phyloP scores from a whole-genome alignment of 2,888 invertebrate genomes.

The Zaprionus bogoriensis region DNA sequence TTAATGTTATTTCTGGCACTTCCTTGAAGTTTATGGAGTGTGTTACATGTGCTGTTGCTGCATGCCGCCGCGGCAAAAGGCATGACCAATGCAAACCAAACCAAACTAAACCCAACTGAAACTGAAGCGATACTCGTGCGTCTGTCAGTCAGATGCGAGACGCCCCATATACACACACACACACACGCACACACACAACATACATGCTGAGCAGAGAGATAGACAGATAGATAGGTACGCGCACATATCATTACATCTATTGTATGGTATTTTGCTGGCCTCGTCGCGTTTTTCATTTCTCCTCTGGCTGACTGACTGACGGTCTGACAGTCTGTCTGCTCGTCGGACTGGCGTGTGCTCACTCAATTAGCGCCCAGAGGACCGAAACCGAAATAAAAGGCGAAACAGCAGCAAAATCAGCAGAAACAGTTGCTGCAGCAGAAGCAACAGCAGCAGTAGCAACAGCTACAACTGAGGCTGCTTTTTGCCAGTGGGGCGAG shows the following conservation, averaged over 20 bases:
- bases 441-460: constrained; percentile 10
- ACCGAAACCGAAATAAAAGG: constrained; percentile 61
- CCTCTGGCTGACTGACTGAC: constrained; percentile 53
- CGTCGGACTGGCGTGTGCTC: constrained; percentile 64
- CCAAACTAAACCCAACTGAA: constrained; percentile 13
- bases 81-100: constrained; percentile 56
- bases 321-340: neutral
- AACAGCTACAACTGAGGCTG: constrained; percentile 5
- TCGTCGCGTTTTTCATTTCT: constrained; percentile 74
- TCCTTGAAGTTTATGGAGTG: constrained; percentile 65
- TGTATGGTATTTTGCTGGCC: constrained; percentile 56
- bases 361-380: constrained; percentile 75
- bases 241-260: constrained; percentile 40
- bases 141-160: constrained; percentile 30
- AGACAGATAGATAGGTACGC: constrained; percentile 30
- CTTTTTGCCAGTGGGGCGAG: constrained; percentile 49
- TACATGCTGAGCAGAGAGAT: constrained; percentile 8
- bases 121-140: constrained; percentile 2
- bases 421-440: neutral
- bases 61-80: constrained; percentile 60
- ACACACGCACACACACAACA: constrained; percentile 7
- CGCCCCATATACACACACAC: constrained; percentile 48
- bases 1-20: constrained; percentile 48
- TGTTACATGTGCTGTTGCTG: constrained; percentile 56
- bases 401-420: constrained; percentile 36